Evolutionary conservation across 2,113 vertebrate species (phyloP), one percentile per base, ranked within the genome.

Genomic region (Heterotis niloticus): DNA sequence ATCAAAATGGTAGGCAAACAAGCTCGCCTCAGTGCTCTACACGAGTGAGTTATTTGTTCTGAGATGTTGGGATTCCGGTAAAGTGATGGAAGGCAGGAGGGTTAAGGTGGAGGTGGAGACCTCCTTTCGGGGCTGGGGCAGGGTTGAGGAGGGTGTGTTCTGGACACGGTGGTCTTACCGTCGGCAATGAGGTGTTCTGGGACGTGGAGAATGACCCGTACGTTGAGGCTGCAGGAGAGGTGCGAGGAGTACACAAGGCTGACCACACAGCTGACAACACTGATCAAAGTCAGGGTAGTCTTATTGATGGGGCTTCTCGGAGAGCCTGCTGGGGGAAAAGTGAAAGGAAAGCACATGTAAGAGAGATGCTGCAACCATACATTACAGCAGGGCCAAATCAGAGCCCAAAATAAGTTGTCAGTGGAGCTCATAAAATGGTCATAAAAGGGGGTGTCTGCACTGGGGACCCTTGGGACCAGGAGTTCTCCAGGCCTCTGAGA

Each of bases 141-240:
- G 34, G 3, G 34, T 44, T 44, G 34, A 44, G 34, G 34, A 44
- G 34, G 34, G 34, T 44, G 34, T 7, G 80, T 16, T 68, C 76
- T 75, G 79, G 81, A 65, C 80, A 44, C 75, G n/a, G n/a, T n/a
- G n/a, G 83, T 78, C 89, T 94, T 86, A 98, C 98, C 98, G 0
- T 99, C 98, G 0, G 98, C 98, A 0, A 99, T 98, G 83, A 99
- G 95, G 87, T 99, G 97, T 88, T 99, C 98, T 0, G 98, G 97
- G 65, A 99, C 97, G 0, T 99, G 97, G 1, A 99, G 92, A 72
- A 97, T 95, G 81, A 99, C 96, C 78, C 96, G 94, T 71, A 99
- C 97, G 0, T 95, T 91, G 0, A 98, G 92, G n/a, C 92, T 95
- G 72, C 98, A 99, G 88, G 91, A 93, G 83, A 97, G 92, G 59